Evolutionary conservation across 1,140 invertebrate genomes (phyloP).

Genomic region (Bombus difficillimus): DNA sequence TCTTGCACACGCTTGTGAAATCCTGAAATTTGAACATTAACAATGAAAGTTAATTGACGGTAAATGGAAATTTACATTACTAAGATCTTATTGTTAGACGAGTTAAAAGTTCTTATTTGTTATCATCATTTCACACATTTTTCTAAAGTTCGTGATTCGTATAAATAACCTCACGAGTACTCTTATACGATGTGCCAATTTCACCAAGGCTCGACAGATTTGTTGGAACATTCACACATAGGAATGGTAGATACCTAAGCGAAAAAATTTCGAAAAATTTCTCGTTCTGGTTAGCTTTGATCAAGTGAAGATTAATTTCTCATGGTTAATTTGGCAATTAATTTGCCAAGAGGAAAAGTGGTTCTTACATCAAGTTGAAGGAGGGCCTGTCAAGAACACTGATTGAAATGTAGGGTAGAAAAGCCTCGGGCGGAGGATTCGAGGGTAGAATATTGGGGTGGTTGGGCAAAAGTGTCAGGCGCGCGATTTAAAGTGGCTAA

Average conservation of each 20-base stretch:
- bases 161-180: neutral
- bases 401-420: conserved; percentile 81
- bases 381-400: conserved; percentile 75
- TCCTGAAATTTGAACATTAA: too few relatives aligned
- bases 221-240: neutral
- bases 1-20: neutral
- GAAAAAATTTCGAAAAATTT: neutral
- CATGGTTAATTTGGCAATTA: conserved; percentile 78
- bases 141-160: neutral
- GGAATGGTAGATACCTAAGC: neutral
- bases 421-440: conserved; percentile 74
- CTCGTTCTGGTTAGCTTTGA: conserved; percentile 34
- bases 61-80: too few relatives aligned
- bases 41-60: too few relatives aligned
- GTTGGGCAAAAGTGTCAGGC: conserved; percentile 57
- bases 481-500: conserved; percentile 75
- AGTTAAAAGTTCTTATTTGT: too few relatives aligned
- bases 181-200: neutral
- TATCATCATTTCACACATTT: too few relatives aligned
- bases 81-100: too few relatives aligned
- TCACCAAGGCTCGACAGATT: neutral
- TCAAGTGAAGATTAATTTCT: conserved; percentile 74
- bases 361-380: conserved; percentile 63
- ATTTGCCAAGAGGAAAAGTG: conserved; percentile 72
- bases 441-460: conserved; percentile 68